Percentiles rank a stretch among this genome's conserved stretches.
Conservation (phyloP, 92 coral and sea anemone species). For the Pocillopora meandrina region DNA sequence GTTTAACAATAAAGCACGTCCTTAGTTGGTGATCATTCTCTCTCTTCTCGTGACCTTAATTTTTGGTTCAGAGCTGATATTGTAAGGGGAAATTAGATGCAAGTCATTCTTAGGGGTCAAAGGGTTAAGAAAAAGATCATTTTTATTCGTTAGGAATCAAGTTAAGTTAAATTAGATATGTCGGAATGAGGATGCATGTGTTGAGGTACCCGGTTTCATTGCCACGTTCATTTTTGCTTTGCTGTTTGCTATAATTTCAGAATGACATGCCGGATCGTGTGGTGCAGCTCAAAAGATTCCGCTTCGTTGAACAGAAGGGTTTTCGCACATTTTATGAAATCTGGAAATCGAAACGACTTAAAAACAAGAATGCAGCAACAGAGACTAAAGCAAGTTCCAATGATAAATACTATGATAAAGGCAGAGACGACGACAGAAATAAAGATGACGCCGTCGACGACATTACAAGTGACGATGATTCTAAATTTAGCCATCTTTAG, state of each 20-base stretch:
- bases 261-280: constrained; percentile 5
- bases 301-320: constrained; percentile 59
- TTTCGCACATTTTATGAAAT: constrained; percentile 65
- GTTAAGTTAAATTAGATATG: too few relatives aligned
- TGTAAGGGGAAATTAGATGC: too few relatives aligned
- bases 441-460: background rate
- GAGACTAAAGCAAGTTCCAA: background rate
- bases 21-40: too few relatives aligned
- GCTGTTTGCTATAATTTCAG: constrained; percentile 1
- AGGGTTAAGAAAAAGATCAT: too few relatives aligned
- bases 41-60: too few relatives aligned
- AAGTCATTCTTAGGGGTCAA: too few relatives aligned
- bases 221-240: background rate
- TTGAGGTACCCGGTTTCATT: too few relatives aligned
- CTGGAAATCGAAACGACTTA: constrained; percentile 49
- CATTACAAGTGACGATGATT: constrained; percentile 2
- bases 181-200: too few relatives aligned
- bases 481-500: constrained; percentile 51
- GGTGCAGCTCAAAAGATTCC: constrained; percentile 29
- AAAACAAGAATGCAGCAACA: background rate
- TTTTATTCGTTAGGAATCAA: too few relatives aligned
- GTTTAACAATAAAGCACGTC: too few relatives aligned
- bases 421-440: background rate
- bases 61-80: too few relatives aligned
- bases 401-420: background rate